Evolutionary conservation across 2,113 vertebrate genomes (phyloP), one percentile per base, ranked within the genome.

Genomic region (Melanocharis versteri): DNA sequence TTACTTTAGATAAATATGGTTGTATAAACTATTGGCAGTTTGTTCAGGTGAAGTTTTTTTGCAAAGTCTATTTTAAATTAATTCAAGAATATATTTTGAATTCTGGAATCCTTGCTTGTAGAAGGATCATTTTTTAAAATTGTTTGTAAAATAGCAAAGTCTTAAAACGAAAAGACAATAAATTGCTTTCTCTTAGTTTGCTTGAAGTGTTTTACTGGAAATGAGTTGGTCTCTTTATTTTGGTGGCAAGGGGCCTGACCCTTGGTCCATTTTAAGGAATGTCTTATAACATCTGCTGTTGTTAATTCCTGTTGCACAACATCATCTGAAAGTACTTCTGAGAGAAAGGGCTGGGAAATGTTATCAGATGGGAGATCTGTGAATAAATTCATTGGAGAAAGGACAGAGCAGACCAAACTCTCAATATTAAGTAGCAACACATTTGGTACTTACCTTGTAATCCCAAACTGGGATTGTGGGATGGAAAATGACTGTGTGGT

Each of bases 51-150:
- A 94, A 81, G 5, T 28, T 75, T 87, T 97, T 93, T 91, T 81
- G 83, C 48, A 26, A 82, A 89, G 69, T 89, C 19, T 88, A 40
- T 80, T 83, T 85, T 96, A 88, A 87, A 73, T 87, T 90, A 71
- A 94, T 61, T 90, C 27, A 10, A 94, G 73, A 91, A 72, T 93
- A 70, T 97, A 93, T 89, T 90, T 92, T 95, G 31, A 83, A 87
- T 69, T 84, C 68, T 62, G n/a, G 76, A 94, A 68, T 95, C 88
- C 44, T 97, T 83, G 61, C 40, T 71, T 96, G 56, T 78, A 81
- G 94, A 78, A 86, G 73, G 78, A 77, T 45, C 4, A 10, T 15
- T 86, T 60, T 70, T 61, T 33, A 2, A n/a, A 54, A 9, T 27
- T 9, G 11, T 61, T 70, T 93, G 66, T 85, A 91, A 84, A 77